phyloP scores from a whole-genome alignment of 2,888 invertebrate genomes.

The Crocallis elinguaria region DNA sequence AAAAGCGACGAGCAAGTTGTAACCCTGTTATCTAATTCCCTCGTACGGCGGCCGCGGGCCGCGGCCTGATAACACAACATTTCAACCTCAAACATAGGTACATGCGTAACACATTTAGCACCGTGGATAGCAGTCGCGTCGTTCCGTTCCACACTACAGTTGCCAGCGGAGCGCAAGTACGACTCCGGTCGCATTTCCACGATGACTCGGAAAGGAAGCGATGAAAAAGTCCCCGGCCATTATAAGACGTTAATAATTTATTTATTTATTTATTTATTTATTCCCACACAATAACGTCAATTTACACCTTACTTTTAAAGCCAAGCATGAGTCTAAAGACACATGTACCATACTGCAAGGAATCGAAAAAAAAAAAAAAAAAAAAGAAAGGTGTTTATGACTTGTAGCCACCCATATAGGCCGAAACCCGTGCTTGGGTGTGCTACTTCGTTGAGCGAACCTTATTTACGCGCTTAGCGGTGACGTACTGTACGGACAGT shows the following conservation, averaged over 20 bases:
- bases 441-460: no score
- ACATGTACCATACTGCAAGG: no score
- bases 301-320: no score
- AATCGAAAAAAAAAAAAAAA: no score
- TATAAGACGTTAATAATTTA: neutral
- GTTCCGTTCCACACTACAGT: neutral
- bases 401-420: no score
- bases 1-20: neutral
- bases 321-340: no score
- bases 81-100: constrained; percentile 7
- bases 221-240: neutral
- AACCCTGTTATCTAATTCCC: constrained; percentile 3
- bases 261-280: no score
- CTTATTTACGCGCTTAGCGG: no score
- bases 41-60: neutral
- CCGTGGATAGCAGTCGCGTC: neutral
- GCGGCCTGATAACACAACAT: neutral
- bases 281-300: no score
- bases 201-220: neutral
- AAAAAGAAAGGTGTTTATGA: no score
- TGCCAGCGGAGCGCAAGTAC: neutral
- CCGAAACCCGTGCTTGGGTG: no score
- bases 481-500: no score
- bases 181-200: constrained; percentile 6
- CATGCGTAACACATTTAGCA: constrained; percentile 4